Percentiles rank a stretch among this genome's conserved stretches.
Evolutionary conservation across 2,113 vertebrate genomes (phyloP).

Genomic region (Heterocephalus glaber): DNA sequence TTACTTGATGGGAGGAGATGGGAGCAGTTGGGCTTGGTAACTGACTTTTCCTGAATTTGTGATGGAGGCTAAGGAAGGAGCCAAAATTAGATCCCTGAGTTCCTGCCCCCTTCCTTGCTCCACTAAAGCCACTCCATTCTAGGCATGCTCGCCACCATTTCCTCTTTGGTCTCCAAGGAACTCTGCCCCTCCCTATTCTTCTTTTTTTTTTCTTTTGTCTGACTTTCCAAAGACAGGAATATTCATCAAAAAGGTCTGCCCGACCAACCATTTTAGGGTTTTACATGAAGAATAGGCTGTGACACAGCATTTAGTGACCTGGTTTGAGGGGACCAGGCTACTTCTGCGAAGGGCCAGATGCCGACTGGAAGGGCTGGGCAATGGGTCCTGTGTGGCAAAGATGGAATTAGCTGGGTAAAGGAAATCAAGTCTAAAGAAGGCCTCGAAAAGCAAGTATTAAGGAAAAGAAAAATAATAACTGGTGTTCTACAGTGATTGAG

Average conservation of each 20-base stretch:
- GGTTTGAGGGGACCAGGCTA: background rate
- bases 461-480: background rate
- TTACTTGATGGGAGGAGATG: conserved; percentile 45
- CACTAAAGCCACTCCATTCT: background rate
- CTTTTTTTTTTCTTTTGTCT: conserved; percentile 68
- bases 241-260: conserved; percentile 50
- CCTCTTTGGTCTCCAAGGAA: conserved; percentile 58
- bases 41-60: conserved; percentile 65
- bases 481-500: background rate
- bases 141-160: conserved; percentile 10
- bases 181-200: conserved; percentile 19
- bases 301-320: background rate
- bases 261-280: conserved; percentile 20
- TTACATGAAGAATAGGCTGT: conserved; percentile 2
- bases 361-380: background rate
- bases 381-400: background rate
- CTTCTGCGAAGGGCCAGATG: background rate
- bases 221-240: conserved; percentile 59
- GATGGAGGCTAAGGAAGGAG: conserved; percentile 59
- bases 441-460: conserved; percentile 9
- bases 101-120: conserved; percentile 13
- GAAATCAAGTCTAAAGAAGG: conserved; percentile 8
- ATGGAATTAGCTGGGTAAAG: background rate
- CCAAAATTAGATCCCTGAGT: conserved; percentile 64
- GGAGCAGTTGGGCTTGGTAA: conserved; percentile 29